Evolutionary conservation across 2,797 vertebrate genomes (phyloP), one percentile per base, ranked within the genome.

Genomic region (Sphenodon punctatus): DNA sequence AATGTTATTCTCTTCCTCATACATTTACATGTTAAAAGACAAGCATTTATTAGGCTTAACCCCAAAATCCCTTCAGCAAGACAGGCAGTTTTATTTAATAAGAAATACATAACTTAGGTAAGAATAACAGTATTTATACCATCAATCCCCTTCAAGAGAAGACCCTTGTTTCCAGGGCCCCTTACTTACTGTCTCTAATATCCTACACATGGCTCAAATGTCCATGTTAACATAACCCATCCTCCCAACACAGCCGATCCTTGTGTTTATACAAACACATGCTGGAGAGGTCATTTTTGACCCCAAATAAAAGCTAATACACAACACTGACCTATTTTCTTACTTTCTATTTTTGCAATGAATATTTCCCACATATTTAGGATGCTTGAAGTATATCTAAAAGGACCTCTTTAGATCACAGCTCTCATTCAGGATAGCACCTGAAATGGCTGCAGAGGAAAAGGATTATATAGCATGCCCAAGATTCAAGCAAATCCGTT

Each of bases 121-220:
- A 41, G 53, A 81, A 84, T 39, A 25, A 23, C 3, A 76, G 5
- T 27, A 45, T 59, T 80, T 89, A 25, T 6, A 4, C 74, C 78
- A 34, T 25, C 39, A 4, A 60, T 36, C 15, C 55, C 63, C 55
- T 59, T 53, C 32, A 67, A 65, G 53, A 4, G 60, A n/a, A 43
- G 39, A 59, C 10, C n/a, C 11, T 34, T 7, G 59, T 19, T 13
- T 45, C 48, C 32, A 25, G 19, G 43, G 27, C 67, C 71, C 6
- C 65, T 75, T 49, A 30, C 48, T 61, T 49, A 43, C 15, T 42
- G 19, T 79, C 27, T 69, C 10, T 42, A 42, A 36, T 65, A 75
- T 82, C 75, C 53, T 82, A 82, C 80, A 89, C 74, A 79, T 67
- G 86, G 65, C 46, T 87, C 59, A 59, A 69, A 60, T 46, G 15